Evolutionary conservation across 2,797 vertebrate species (phyloP).

Genomic region (Muscicapa comitata): DNA sequence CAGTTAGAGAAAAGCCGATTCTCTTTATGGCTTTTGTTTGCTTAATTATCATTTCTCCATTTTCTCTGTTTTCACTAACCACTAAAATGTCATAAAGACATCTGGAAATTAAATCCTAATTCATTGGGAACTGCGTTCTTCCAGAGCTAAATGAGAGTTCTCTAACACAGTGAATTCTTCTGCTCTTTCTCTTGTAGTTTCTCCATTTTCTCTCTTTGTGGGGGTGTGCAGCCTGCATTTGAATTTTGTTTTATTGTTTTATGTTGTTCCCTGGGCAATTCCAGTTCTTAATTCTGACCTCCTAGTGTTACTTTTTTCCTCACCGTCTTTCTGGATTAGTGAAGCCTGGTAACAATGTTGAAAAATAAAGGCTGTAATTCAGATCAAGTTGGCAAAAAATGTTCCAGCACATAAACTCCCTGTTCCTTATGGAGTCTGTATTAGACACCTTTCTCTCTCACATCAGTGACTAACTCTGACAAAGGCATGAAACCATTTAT

Average conservation of each 20-base stretch:
- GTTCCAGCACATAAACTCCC: not conserved
- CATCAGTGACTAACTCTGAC: not conserved
- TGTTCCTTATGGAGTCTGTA: not conserved
- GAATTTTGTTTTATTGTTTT: not conserved
- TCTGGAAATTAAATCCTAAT: slow-evolving; percentile 15
- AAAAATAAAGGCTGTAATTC: not conserved
- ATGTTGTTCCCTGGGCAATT: not conserved
- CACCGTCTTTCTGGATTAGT: not conserved
- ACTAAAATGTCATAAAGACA: not conserved
- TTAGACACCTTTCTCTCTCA: not conserved
- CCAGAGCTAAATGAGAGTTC: not conserved
- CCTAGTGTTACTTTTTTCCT: not conserved
- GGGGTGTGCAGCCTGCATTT: not conserved
- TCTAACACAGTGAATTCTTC: not conserved
- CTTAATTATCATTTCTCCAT: not conserved
- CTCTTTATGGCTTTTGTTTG: slow-evolving; percentile 20
- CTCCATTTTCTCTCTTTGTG: not conserved
- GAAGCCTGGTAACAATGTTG: not conserved
- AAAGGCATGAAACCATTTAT: not conserved
- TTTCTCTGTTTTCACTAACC: slow-evolving; percentile 2
- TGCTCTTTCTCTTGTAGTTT: not conserved
- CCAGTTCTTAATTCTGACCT: not conserved
- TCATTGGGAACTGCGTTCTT: not conserved
- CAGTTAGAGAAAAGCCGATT: not conserved
- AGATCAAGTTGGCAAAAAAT: not conserved